Evolutionary conservation across 2,888 invertebrate genomes (phyloP), one percentile per base, ranked within the genome.

Genomic region (Acronicta psi): DNA sequence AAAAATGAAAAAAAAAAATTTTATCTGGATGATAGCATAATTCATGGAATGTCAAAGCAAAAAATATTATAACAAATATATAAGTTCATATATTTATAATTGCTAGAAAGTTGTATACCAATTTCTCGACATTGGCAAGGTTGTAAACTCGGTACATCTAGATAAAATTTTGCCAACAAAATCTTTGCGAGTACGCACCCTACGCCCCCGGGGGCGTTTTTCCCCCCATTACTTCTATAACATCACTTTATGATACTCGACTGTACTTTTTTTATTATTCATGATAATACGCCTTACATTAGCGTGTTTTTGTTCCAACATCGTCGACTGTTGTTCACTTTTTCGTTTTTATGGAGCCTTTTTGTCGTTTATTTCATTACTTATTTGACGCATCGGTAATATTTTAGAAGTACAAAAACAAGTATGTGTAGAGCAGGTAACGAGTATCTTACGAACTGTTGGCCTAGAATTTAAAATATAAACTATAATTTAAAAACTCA

Each of bases 221-320:
- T 85, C 84, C 88, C 85, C 85, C 87, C 86, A 88, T 92, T 91
- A 88, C 89, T 88, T 89, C 88, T 89, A 86, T 86, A 89, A 87
- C 88, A 89, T 90, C 91, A 85, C 89, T 92, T 92, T 92, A 90
- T 91, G 90, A 90, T 92, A 87, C 87, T 85, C 84, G 79, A 83
- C 86, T 84, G 88, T 86, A 80, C 83, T 86, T 88, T 89, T 87
- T 92, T 87, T 92, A 92, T 92, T 92, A 91, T 91, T 91, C 89
- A 92, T 89, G 87, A 84, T 91, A 91, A 92, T 92, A 88, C 86
- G 78, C 81, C 82, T 71, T 87, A 89, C 90, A 91, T 91, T 90
- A 91, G 87, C 86, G 81, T 87, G 81, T 84, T 87, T 82, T 86
- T 83, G 83, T 82, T 82, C 76, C 73, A 67, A 78, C 83, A 82